phyloP scores from a whole-genome alignment of 2,888 invertebrate species.

The Rhogogaster chlorosoma region DNA sequence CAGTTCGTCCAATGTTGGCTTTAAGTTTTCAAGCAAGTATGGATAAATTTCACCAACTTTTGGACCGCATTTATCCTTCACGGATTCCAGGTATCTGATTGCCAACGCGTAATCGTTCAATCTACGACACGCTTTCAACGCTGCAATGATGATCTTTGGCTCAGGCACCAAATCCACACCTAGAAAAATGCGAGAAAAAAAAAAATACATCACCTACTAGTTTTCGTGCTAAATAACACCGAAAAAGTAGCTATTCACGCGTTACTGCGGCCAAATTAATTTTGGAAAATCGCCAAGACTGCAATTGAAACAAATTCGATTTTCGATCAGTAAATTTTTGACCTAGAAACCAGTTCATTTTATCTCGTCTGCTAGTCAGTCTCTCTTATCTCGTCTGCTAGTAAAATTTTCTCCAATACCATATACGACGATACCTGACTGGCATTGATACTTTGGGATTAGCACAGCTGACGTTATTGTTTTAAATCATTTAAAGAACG shows the following conservation, averaged over 20 bases:
- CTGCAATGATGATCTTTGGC: conserved; percentile 92
- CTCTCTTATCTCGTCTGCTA: conserved; percentile 31
- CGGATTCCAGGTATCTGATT: conserved; percentile 94
- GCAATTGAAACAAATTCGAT: not conserved
- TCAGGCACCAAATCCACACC: conserved; percentile 97
- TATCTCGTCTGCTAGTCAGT: conserved; percentile 14
- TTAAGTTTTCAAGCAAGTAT: conserved; percentile 93
- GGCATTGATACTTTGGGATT: not conserved
- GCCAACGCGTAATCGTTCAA: conserved; percentile 97
- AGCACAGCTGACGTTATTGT: not conserved
- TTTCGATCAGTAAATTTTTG: not conserved
- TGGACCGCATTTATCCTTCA: conserved; percentile 92
- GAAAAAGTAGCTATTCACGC: not conserved
- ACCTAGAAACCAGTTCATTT: not conserved
- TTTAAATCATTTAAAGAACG: not conserved
- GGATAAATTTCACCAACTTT: conserved; percentile 90
- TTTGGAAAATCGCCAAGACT: conserved; percentile 3
- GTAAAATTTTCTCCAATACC: not conserved
- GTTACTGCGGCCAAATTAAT: not conserved
- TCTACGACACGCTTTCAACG: conserved; percentile 93
- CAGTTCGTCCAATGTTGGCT: conserved; percentile 94
- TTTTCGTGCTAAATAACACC: not conserved
- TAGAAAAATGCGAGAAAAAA: conserved; percentile 70
- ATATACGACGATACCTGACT: not conserved
- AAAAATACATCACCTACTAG: not conserved